Base-by-base conservation (phyloP, 2,113 vertebrate genomes). In the Upupa epops region DNA sequence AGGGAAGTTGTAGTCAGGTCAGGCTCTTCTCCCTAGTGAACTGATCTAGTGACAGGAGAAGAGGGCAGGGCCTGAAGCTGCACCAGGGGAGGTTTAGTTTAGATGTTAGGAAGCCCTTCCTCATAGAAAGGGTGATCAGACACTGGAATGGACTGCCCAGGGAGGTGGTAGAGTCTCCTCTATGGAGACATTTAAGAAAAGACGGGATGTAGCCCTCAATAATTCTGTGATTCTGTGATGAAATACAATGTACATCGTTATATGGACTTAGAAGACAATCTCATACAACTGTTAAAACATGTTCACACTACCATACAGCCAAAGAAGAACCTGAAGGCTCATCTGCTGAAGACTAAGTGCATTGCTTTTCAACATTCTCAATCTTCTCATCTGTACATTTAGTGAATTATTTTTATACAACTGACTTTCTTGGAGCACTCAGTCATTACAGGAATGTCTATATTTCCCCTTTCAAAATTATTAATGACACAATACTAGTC, bases 381-480 rank as follows among this genome's bases (percentile, higher is more conserved):
- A 31, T 68, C 52, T 80, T 80, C 45, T 77, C 61, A 45, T 80
- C 75, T 85, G 29, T 17, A 77, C 1, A 1, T 5, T 66, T 37
- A 52, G 25, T 22, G 61, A 92, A 83, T 86, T 95, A 93, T 93
- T 94, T 94, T 94, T 88, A 87, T 31, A 83, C 68, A 92, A 93
- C 87, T 0, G 26, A 93, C 95, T 94, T 94, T 94, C 95, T 94
- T 72, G 68, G 89, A 92, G 92, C 89, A 94, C 75, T 91, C 55
- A 94, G 93, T 96, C 93, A 95, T 96, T 94, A 94, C 89, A 88
- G 72, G 82, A 96, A 87, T 8, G 82, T 89, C 94, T 93, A 80
- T 52, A 88, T 88, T 95, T 96, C 89, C 94, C 75, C 91, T 95
- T 94, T 96, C 94, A 94, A 82, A 92, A 94, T 93, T 86, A 95